Evolutionary conservation across 64 coral and sea anemone genomes (phyloP).

Genomic region (Platygyra sinensis): DNA sequence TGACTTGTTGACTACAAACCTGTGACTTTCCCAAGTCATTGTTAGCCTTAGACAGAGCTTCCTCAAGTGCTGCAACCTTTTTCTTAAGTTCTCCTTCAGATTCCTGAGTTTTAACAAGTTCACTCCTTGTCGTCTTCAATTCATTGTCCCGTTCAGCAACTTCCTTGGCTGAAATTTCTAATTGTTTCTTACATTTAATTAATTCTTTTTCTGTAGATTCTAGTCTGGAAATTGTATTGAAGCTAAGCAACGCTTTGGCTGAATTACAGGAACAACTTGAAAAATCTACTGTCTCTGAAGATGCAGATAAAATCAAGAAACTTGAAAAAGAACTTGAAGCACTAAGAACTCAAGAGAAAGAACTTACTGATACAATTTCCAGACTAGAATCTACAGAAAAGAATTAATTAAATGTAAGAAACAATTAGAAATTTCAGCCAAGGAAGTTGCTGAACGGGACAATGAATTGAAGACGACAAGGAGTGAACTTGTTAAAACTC

Average conservation of each 20-base stretch:
- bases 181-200: conserved; percentile 37
- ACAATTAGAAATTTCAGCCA: conserved; percentile 42
- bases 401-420: conserved; percentile 59
- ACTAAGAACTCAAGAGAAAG: conserved; percentile 56
- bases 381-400: conserved; percentile 76
- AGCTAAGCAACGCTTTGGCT: conserved; percentile 59
- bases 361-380: conserved; percentile 61
- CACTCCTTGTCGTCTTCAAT: conserved; percentile 57
- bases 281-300: conserved; percentile 38
- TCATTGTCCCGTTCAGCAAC: conserved; percentile 46
- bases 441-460: conserved; percentile 29
- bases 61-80: conserved; percentile 81
- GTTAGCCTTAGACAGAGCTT: conserved; percentile 82
- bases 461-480: conserved; percentile 55
- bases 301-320: conserved; percentile 63
- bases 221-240: conserved; percentile 73
- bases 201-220: conserved; percentile 80
- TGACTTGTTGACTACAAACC: conserved; percentile 1
- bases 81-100: conserved; percentile 71
- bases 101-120: conserved; percentile 68
- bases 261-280: conserved; percentile 63
- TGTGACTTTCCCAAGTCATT: conserved; percentile 74
- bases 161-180: conserved; percentile 36
- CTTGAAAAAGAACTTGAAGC: conserved; percentile 85
- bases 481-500: conserved; percentile 73